Evolutionary conservation across 2,113 vertebrate species (phyloP), one percentile per base, ranked within the genome.

Genomic region (Rhabdornis inornatus): DNA sequence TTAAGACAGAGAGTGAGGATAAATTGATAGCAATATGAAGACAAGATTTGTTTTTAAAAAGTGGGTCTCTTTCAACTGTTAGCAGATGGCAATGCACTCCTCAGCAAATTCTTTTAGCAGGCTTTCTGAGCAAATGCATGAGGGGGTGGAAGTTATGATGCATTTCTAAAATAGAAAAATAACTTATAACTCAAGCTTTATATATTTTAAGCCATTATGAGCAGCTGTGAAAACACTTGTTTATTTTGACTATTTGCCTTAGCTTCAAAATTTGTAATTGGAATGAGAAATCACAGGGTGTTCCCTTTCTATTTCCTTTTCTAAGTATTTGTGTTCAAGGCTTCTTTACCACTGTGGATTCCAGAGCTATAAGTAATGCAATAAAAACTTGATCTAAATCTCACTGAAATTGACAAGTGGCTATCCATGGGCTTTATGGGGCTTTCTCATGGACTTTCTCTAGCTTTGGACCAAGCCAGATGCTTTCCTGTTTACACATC

Each of bases 151-250:
- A 97, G 95, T 94, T 95, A 94, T 95, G 94, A 95, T 95, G 96
- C 91, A 81, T 93, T 83, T 94, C 80, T 83, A 30, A 95, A 94
- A 82, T 42, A 74, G 52, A 93, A 83, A 96, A 96, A 92, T 92
- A 60, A 72, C 94, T 88, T 85, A 19, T 55, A 96, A 95, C 44
- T 89, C 60, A 86, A 68, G 64, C 64, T 90, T 92, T 89, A 70
- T 96, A n/a, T 87, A 87, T 90, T 92, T 95, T 70, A 86, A 92
- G 55, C 89, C 74, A 70, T 95, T 93, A 95, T 52, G 64, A 94
- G 69, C 96, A 95, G 96, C 96, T 96, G 96, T 95, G 94, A 96
- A 96, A 94, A 96, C 95, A 93, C 35, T 31, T 89, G 84, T 94
- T 97, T 97, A 96, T 95, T 96, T 94, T 92, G 86, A 93, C 86